Conservation (phyloP, 1,140 invertebrate species). For the Brevipalpus yothersi region DNA sequence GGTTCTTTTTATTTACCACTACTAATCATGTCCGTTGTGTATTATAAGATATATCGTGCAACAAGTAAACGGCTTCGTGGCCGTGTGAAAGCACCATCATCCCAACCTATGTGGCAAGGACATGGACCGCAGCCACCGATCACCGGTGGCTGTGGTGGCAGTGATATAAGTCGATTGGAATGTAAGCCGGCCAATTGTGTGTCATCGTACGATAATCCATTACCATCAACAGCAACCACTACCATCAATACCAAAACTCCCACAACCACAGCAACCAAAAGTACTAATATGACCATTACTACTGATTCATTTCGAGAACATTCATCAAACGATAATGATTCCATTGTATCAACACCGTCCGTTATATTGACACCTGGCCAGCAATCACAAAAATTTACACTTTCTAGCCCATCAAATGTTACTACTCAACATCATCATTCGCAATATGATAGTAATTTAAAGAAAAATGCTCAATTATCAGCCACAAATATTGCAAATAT, state of each 20-base stretch:
- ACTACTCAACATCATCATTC: no score
- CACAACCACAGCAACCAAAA: slow-evolving; percentile 2
- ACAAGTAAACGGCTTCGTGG: slow-evolving; percentile 62
- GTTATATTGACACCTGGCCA: no score
- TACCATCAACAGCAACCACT: slow-evolving; percentile 42
- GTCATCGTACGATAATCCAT: slow-evolving; percentile 43
- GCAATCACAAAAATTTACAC: no score
- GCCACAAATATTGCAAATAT: no score
- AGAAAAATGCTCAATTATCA: no score
- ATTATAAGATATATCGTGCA: slow-evolving; percentile 58
- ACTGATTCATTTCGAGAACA: no score
- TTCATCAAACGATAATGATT: no score
- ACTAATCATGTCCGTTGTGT: slow-evolving; percentile 87
- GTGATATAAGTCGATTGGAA: slow-evolving; percentile 11
- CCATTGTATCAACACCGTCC: no score
- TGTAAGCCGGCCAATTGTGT: slow-evolving; percentile 18
- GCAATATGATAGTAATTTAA: no score
- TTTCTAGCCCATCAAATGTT: no score
- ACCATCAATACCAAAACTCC: slow-evolving; percentile 10
- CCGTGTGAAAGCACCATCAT: slow-evolving; percentile 8
- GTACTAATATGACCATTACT: neutral
- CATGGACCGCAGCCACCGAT: neutral
- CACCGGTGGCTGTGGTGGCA: neutral
- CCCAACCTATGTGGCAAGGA: neutral
- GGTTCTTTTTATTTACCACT: slow-evolving; percentile 89